Percentiles rank a stretch among this genome's conserved stretches.
Conservation (phyloP, 2,113 vertebrate species). For the Caretta caretta region DNA sequence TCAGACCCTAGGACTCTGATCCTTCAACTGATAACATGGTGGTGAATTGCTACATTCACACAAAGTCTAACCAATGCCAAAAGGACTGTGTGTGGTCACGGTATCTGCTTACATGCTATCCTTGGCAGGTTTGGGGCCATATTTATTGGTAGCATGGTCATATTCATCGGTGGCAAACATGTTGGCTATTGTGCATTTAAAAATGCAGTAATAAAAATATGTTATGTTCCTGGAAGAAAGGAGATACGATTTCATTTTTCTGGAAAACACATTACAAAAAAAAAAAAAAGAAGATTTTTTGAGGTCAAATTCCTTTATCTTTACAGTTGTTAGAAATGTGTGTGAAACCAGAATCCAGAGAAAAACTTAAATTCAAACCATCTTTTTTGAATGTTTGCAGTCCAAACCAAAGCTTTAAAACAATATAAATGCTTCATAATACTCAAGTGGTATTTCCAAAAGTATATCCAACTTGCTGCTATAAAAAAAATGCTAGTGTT, state of each 20-base stretch:
- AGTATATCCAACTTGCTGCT: conserved; percentile 35
- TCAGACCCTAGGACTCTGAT: neutral
- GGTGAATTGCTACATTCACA: neutral
- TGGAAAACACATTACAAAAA: conserved; percentile 31
- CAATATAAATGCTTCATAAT: conserved; percentile 47
- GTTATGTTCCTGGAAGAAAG: neutral
- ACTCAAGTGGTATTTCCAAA: conserved; percentile 69
- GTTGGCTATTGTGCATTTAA: conserved; percentile 45
- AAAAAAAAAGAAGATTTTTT: neutral
- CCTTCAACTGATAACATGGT: neutral
- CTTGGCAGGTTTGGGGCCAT: neutral
- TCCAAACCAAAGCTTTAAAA: conserved; percentile 71
- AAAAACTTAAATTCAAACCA: conserved; percentile 65
- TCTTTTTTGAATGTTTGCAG: conserved; percentile 51
- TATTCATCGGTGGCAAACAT: neutral
- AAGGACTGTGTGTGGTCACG: neutral
- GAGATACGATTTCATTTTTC: conserved; percentile 13
- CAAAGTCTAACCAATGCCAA: neutral
- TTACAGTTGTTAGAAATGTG: conserved; percentile 63
- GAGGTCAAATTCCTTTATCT: conserved; percentile 44
- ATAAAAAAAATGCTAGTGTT: conserved; percentile 21
- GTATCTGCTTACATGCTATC: neutral
- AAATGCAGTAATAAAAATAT: conserved; percentile 21
- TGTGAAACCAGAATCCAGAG: conserved; percentile 53
- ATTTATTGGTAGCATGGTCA: neutral